Evolutionary conservation across 2,888 invertebrate genomes (phyloP).

Genomic region (Drosophila leonis): DNA sequence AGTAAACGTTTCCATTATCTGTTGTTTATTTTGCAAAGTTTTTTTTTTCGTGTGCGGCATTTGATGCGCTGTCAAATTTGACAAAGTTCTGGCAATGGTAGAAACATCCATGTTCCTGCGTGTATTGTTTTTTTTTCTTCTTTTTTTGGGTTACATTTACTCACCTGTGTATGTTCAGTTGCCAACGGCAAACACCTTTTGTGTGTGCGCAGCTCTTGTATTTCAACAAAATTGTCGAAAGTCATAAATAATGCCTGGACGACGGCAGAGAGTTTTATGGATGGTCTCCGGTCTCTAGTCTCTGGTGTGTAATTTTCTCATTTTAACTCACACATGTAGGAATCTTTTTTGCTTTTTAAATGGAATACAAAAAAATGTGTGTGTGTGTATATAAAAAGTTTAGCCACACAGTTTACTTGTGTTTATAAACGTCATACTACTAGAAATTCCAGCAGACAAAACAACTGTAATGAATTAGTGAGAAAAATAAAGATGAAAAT

Average conservation of each 20-base stretch:
- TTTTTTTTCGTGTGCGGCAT: slow-evolving; percentile 26
- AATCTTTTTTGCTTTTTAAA: slow-evolving; percentile 8
- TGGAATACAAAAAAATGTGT: neutral
- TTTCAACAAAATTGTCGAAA: slow-evolving; percentile 62
- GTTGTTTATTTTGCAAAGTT: slow-evolving; percentile 10
- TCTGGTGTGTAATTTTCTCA: slow-evolving; percentile 53
- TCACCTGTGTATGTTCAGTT: slow-evolving; percentile 23
- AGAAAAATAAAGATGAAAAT: neutral
- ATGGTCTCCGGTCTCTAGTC: slow-evolving; percentile 41
- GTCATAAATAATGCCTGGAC: slow-evolving; percentile 63
- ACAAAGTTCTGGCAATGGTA: slow-evolving; percentile 46
- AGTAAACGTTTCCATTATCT: slow-evolving; percentile 27
- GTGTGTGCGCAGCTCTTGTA: slow-evolving; percentile 5
- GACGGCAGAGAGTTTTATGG: slow-evolving; percentile 1
- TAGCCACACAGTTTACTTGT: neutral
- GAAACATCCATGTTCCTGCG: slow-evolving; percentile 37
- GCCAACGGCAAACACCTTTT: slow-evolving; percentile 33
- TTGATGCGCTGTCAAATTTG: slow-evolving; percentile 61
- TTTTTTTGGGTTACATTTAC: neutral
- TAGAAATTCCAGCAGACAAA: neutral
- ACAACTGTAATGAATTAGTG: neutral
- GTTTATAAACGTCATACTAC: neutral
- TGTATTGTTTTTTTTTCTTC: slow-evolving; percentile 25
- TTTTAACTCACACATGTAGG: slow-evolving; percentile 42
- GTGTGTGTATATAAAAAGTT: slow-evolving; percentile 1